phyloP scores from a whole-genome alignment of 2,888 invertebrate species.

The Synanthedon vespiformis region DNA sequence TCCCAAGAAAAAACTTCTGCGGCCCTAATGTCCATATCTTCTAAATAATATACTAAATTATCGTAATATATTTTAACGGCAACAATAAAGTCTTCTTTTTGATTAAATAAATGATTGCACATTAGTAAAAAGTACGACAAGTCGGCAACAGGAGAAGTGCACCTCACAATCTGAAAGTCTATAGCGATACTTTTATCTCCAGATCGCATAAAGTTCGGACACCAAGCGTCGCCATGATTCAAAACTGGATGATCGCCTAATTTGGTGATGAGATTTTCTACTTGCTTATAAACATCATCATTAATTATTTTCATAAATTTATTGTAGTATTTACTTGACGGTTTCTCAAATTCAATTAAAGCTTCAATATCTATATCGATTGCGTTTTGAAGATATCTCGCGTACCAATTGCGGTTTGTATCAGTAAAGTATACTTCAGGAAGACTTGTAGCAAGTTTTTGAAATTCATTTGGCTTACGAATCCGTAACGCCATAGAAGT shows the following conservation, averaged over 20 bases:
- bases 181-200: slow-evolving; percentile 23
- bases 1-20: slow-evolving; percentile 20
- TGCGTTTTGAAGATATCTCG: slow-evolving; percentile 23
- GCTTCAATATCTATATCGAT: slow-evolving; percentile 23
- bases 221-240: slow-evolving; percentile 42
- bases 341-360: slow-evolving; percentile 22
- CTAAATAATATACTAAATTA: slow-evolving; percentile 23
- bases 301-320: slow-evolving; percentile 23
- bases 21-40: slow-evolving; percentile 28
- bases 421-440: slow-evolving; percentile 30
- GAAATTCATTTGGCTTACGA: slow-evolving; percentile 24
- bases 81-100: slow-evolving; percentile 23
- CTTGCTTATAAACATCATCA: slow-evolving; percentile 25
- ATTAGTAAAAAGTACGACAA: slow-evolving; percentile 23
- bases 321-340: slow-evolving; percentile 25
- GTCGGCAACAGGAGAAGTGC: slow-evolving; percentile 30
- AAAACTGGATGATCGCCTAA: slow-evolving; percentile 22
- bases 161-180: slow-evolving; percentile 37
- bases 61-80: slow-evolving; percentile 26
- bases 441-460: slow-evolving; percentile 16
- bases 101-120: slow-evolving; percentile 16
- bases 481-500: slow-evolving; percentile 28
- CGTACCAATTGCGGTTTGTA: slow-evolving; percentile 26
- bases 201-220: slow-evolving; percentile 30
- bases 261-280: slow-evolving; percentile 16